Evolutionary conservation across 2,888 invertebrate species (phyloP).

Genomic region (Tanypteryx hageni): DNA sequence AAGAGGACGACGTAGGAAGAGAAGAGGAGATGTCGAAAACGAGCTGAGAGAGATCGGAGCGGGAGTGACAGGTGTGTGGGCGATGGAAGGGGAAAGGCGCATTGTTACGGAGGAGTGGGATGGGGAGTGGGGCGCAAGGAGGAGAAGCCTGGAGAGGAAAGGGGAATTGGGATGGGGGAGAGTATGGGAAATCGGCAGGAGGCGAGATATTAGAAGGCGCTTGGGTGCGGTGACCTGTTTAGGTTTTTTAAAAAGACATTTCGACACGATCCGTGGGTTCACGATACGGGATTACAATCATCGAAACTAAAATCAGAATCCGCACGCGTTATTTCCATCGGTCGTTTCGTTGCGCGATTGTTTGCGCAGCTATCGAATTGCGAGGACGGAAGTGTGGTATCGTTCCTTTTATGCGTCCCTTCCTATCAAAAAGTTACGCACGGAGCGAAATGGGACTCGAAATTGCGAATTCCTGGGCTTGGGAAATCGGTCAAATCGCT

Average conservation of each 20-base stretch:
- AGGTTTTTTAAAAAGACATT: neutral
- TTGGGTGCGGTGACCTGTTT: slow-evolving; percentile 3
- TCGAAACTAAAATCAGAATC: neutral
- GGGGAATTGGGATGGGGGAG: neutral
- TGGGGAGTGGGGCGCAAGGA: neutral
- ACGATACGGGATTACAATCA: neutral
- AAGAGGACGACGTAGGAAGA: neutral
- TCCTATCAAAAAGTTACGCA: neutral
- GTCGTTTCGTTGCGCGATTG: neutral
- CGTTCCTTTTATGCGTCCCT: neutral
- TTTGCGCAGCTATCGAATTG: neutral
- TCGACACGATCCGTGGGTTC: neutral
- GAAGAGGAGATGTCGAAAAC: neutral
- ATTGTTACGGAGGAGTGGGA: too few relatives aligned
- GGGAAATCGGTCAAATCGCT: slow-evolving; percentile 11
- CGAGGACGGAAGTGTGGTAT: neutral
- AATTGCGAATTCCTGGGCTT: neutral
- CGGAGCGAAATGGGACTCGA: neutral
- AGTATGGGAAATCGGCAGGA: neutral
- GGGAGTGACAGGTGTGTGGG: slow-evolving; percentile 33
- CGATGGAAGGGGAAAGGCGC: neutral
- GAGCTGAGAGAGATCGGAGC: slow-evolving; percentile 1
- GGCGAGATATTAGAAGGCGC: neutral
- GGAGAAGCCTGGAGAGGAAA: neutral
- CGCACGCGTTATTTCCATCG: too few relatives aligned